A percentile compares a stretch with the other conserved stretches of the same genome.
These are phyloP conservation scores for Mechanitis mazaeus DNA, from an alignment of 2,888 invertebrate species.

Conservation along the genomic window DNA sequence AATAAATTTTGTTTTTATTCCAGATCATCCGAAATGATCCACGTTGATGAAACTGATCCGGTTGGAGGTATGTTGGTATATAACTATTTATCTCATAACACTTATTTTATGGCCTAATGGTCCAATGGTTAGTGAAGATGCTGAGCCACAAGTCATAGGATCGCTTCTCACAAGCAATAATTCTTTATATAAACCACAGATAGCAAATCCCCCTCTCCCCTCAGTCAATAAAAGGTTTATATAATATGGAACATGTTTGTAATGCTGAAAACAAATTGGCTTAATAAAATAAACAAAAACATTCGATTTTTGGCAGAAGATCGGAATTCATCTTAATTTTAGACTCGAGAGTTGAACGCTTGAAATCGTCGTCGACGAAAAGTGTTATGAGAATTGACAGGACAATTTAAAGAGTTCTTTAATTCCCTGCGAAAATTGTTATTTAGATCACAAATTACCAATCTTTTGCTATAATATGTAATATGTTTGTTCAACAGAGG, in stretches of 20 bases:
- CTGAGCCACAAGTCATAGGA: no score
- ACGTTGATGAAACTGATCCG: constrained; percentile 92
- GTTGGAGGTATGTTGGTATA: constrained; percentile 84
- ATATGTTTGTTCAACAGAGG: no score
- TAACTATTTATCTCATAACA: no score
- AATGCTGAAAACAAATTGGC: constrained; percentile 26
- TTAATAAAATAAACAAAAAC: constrained; percentile 45
- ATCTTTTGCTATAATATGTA: no score
- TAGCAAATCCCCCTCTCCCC: no score
- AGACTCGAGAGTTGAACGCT: constrained; percentile 34
- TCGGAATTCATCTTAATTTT: constrained; percentile 48
- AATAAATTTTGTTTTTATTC: constrained; percentile 38
- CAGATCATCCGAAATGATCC: constrained; percentile 83
- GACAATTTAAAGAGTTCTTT: constrained; percentile 25
- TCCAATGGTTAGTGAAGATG: no score
- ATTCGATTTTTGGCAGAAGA: constrained; percentile 44
- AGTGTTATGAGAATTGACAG: constrained; percentile 29
- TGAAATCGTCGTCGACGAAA: constrained; percentile 27
- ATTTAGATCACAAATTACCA: no score
- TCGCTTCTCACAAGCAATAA: no score
- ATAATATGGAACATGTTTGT: constrained; percentile 18
- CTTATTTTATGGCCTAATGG: no score
- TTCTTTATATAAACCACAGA: no score
- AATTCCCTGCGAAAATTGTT: constrained; percentile 6
- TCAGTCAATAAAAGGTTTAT: no score